These are phyloP conservation scores for Mustelus asterias DNA, from an alignment of 2,113 vertebrate genomes.

Conservation along the genomic window DNA sequence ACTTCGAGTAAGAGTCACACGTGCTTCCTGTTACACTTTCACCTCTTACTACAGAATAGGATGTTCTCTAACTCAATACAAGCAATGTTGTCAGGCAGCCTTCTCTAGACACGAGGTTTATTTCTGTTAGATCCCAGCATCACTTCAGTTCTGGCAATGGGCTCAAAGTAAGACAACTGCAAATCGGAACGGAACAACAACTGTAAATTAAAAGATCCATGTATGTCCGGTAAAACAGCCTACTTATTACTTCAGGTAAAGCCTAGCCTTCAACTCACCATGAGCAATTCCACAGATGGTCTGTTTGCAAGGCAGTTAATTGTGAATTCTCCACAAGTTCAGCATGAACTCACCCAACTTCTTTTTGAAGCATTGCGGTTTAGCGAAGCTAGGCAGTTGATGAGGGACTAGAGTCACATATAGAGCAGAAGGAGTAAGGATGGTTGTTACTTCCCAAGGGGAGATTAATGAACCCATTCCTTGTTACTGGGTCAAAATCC, in stretches of 20 bases:
- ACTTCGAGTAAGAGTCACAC: not conserved
- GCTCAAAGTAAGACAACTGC: not conserved
- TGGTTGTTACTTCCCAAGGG: not conserved
- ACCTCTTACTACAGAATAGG: not conserved
- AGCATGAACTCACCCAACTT: not conserved
- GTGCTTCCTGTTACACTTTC: not conserved
- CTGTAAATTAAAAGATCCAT: not conserved
- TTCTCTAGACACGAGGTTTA: not conserved
- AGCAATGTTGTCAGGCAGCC: not conserved
- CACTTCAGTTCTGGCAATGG: not conserved
- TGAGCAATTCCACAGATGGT: no score
- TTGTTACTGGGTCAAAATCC: no score
- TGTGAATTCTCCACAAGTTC: no score
- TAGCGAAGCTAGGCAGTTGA: not conserved
- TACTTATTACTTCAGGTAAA: no score
- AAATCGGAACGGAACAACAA: not conserved
- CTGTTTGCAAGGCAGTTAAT: no score
- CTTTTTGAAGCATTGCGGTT: not conserved
- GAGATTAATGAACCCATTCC: not conserved
- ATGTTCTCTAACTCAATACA: not conserved
- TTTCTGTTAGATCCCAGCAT: not conserved
- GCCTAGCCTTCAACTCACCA: no score
- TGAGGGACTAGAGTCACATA: not conserved
- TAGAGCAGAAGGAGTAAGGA: not conserved
- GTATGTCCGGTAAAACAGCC: no score